These are phyloP conservation scores for Mythimna loreyi DNA, from an alignment of 2,888 invertebrate genomes.

Conservation along the genomic window DNA sequence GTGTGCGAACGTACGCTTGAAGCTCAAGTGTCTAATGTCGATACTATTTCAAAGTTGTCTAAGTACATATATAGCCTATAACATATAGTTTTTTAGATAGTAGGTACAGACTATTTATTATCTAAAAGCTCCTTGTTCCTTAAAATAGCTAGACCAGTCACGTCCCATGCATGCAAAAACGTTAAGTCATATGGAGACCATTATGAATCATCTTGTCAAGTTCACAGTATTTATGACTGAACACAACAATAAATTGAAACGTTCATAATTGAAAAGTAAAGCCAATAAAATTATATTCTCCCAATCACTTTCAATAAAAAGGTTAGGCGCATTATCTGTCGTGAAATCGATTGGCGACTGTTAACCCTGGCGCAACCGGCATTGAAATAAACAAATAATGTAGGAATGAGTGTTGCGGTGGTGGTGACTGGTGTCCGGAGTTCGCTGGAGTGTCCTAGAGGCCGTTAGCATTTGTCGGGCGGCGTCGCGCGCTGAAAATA, in stretches of 20 bases:
- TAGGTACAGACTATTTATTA: neutral
- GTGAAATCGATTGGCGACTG: conserved; percentile 46
- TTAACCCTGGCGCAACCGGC: conserved; percentile 47
- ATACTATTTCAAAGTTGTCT: neutral
- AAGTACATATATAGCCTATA: neutral
- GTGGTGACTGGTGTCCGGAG: conserved; percentile 49
- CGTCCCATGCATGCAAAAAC: conserved; percentile 21
- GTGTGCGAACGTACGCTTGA: too few species aligned
- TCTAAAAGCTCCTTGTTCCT: conserved; percentile 12
- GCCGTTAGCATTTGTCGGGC: conserved; percentile 90
- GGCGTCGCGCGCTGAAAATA: conserved; percentile 87
- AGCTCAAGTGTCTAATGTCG: too few species aligned
- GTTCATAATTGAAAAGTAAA: conserved; percentile 32
- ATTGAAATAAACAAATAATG: conserved; percentile 61
- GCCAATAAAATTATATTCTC: conserved; percentile 27
- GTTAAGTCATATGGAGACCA: conserved; percentile 26
- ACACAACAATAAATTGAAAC: conserved; percentile 14
- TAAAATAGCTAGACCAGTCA: conserved; percentile 31
- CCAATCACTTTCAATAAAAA: conserved; percentile 46
- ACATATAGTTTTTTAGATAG: neutral
- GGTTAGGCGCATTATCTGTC: conserved; percentile 43
- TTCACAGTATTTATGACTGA: conserved; percentile 21
- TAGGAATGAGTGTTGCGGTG: conserved; percentile 54
- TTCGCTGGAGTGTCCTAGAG: conserved; percentile 87
- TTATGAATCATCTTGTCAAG: conserved; percentile 45